Conservation (phyloP, 2,888 invertebrate genomes). For the Dasypogon diadema region DNA sequence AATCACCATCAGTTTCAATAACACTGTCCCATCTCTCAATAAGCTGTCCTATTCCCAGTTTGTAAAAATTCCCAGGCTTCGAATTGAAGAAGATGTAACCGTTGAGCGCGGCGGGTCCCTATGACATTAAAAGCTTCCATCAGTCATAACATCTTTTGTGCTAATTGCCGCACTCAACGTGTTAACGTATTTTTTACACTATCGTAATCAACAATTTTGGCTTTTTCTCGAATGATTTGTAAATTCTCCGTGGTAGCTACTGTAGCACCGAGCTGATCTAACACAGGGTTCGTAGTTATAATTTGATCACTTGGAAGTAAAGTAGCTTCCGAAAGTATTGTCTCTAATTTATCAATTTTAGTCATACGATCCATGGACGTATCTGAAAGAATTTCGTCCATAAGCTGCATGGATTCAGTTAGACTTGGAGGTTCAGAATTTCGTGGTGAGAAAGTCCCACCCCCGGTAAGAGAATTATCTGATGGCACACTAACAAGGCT, state of each 20-base stretch:
- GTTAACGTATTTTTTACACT: too few relatives aligned
- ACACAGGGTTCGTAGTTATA: slow-evolving; percentile 64
- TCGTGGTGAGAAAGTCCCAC: slow-evolving; percentile 78
- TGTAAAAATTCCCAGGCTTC: too few relatives aligned
- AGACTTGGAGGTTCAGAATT: slow-evolving; percentile 84
- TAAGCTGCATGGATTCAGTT: slow-evolving; percentile 90
- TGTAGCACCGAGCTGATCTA: slow-evolving; percentile 65
- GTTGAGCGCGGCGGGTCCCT: too few relatives aligned
- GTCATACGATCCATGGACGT: slow-evolving; percentile 86
- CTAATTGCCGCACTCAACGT: too few relatives aligned
- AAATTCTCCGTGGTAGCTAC: slow-evolving; percentile 66
- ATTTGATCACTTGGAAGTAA: slow-evolving; percentile 75
- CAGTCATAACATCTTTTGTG: too few relatives aligned
- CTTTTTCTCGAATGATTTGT: slow-evolving; percentile 66
- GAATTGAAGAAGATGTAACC: too few relatives aligned
- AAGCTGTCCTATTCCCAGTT: too few relatives aligned
- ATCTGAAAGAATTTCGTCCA: slow-evolving; percentile 86
- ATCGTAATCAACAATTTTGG: too few relatives aligned
- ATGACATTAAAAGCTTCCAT: too few relatives aligned
- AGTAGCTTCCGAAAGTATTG: slow-evolving; percentile 84
- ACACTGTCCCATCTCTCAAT: too few relatives aligned
- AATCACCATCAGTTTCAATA: too few relatives aligned
- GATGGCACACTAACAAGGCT: slow-evolving; percentile 85
- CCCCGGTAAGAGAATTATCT: slow-evolving; percentile 75
- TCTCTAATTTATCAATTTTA: slow-evolving; percentile 88